These are phyloP conservation scores for Uria aalge DNA, from an alignment of 2,113 vertebrate genomes.

Conservation along the genomic window DNA sequence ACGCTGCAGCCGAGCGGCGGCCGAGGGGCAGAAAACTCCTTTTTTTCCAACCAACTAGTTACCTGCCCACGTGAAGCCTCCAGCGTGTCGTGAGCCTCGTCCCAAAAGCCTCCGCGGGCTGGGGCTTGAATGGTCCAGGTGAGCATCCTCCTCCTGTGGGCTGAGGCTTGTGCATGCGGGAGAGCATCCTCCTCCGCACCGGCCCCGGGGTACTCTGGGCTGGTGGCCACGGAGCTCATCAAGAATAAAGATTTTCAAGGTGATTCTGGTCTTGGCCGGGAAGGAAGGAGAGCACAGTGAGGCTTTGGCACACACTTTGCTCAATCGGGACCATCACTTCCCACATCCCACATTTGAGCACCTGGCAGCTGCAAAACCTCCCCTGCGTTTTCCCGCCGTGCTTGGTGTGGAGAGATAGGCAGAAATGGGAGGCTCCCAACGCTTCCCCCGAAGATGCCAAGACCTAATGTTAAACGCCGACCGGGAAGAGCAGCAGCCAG, in stretches of 20 bases:
- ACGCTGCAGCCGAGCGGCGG: neutral
- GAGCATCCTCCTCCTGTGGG: no score
- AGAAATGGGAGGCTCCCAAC: rapidly evolving
- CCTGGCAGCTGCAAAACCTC: neutral
- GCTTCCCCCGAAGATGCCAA: neutral
- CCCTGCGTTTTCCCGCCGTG: rapidly evolving
- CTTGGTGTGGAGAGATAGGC: neutral
- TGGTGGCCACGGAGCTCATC: rapidly evolving
- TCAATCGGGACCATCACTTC: neutral
- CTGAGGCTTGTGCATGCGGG: no score
- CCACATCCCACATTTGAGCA: neutral
- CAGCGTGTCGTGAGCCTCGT: rapidly evolving
- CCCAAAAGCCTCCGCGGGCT: neutral
- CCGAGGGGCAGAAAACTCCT: rapidly evolving
- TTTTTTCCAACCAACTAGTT: rapidly evolving
- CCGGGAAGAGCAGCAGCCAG: neutral
- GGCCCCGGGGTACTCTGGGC: neutral
- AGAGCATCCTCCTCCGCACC: no score
- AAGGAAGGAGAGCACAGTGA: rapidly evolving
- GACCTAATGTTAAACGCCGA: rapidly evolving
- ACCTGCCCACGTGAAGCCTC: rapidly evolving
- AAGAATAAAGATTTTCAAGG: neutral
- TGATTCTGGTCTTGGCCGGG: no score
- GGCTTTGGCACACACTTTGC: neutral
- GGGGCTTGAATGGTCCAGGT: neutral